These are phyloP conservation scores for Podarcis lilfordi DNA, from an alignment of 2,797 vertebrate species.

Conservation along the genomic window DNA sequence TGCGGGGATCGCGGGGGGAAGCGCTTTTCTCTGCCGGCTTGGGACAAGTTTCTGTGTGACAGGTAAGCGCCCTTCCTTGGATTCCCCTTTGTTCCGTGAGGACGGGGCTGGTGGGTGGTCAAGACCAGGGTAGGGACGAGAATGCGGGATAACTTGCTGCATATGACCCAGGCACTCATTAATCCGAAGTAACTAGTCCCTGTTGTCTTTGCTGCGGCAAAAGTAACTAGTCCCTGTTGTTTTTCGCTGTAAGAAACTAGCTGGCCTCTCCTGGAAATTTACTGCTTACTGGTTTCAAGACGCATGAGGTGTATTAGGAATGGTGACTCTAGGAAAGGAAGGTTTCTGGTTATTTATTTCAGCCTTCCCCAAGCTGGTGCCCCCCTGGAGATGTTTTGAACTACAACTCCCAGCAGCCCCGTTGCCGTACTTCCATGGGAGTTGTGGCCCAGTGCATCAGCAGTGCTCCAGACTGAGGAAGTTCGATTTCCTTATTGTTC, in stretches of 20 bases:
- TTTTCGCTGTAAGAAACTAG: background rate
- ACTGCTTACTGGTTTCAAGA: background rate
- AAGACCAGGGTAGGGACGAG: too few species aligned
- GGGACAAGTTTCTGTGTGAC: background rate
- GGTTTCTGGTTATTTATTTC: too few species aligned
- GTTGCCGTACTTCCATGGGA: background rate
- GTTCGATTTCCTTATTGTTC: too few species aligned
- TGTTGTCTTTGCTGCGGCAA: background rate
- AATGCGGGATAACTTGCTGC: background rate
- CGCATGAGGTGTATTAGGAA: background rate
- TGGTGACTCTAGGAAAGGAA: background rate
- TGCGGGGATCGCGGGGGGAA: background rate
- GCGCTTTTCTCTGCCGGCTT: background rate
- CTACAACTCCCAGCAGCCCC: too few species aligned
- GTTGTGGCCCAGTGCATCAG: background rate
- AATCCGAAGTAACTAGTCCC: background rate
- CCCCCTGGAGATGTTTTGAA: too few species aligned
- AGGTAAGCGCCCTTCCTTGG: constrained; percentile 29
- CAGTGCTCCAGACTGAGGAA: background rate
- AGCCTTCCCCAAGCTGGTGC: too few species aligned
- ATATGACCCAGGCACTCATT: background rate
- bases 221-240: background rate
- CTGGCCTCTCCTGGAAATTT: too few species aligned
- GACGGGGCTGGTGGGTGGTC: background rate
- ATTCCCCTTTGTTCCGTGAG: background rate